phyloP scores from a whole-genome alignment of 2,113 vertebrate species.

The Muscicapa adusta region DNA sequence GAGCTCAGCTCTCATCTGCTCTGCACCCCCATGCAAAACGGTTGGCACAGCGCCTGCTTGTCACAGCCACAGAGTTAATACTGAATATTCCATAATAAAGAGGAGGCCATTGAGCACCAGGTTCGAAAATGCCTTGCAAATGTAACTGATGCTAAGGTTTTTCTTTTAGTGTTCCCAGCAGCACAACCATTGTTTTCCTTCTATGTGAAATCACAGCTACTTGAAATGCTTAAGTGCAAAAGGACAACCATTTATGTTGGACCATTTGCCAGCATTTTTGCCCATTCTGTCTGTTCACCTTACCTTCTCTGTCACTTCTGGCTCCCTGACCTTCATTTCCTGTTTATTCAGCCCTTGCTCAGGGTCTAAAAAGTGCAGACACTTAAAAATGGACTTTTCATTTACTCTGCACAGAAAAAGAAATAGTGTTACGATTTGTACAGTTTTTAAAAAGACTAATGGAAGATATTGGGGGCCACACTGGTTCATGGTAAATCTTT shows the following conservation, averaged over 20 bases:
- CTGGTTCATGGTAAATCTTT: not conserved
- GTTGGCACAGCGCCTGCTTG: not conserved
- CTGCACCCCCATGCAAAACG: not conserved
- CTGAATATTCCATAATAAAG: constrained; percentile 17
- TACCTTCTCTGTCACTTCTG: not conserved
- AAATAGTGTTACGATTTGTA: not conserved
- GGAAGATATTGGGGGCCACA: not conserved
- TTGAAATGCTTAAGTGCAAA: not conserved
- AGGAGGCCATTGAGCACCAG: not conserved
- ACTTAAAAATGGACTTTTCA: not conserved
- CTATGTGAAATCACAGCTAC: not conserved
- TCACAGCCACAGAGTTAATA: not conserved
- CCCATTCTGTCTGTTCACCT: not conserved
- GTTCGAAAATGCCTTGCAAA: not conserved
- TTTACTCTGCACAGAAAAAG: not conserved
- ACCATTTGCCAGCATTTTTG: not conserved
- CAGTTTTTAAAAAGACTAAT: not conserved
- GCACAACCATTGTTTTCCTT: not conserved
- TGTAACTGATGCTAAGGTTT: not conserved
- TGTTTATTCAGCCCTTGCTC: constrained; percentile 24
- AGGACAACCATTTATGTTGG: not conserved
- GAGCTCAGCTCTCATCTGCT: constrained; percentile 34
- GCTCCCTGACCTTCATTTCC: not conserved
- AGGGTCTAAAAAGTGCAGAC: constrained; percentile 8
- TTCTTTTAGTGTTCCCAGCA: not conserved